These are phyloP conservation scores for Ariolimax columbianus DNA, from an alignment of 2,888 invertebrate genomes.

Conservation along the genomic window DNA sequence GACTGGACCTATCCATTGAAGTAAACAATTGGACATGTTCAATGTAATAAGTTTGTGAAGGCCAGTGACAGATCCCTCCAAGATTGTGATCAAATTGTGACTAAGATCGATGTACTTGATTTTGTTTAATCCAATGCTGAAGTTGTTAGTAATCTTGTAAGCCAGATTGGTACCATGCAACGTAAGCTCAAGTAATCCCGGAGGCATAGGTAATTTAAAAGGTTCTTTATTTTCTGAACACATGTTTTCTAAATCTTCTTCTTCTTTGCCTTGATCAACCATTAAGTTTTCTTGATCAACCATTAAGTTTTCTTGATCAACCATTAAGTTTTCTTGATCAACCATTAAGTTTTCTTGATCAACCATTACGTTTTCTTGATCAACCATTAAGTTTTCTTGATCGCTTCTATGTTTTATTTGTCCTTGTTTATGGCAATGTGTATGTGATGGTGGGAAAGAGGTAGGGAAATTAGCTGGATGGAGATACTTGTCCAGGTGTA, in stretches of 20 bases:
- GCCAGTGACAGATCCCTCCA: constrained; percentile 41
- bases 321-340: no score
- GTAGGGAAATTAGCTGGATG: constrained; percentile 1
- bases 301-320: no score
- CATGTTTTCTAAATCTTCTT: not conserved
- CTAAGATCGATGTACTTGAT: constrained; percentile 38
- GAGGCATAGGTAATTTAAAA: constrained; percentile 39
- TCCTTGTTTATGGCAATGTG: not conserved
- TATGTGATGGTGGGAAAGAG: not conserved
- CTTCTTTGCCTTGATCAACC: no score
- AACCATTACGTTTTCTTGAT: not conserved
- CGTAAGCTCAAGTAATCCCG: constrained; percentile 21
- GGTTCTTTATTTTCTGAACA: not conserved
- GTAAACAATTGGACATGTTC: constrained; percentile 30
- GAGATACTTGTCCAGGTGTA: constrained; percentile 33
- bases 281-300: no score
- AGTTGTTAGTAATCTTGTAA: constrained; percentile 46
- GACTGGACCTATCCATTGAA: constrained; percentile 1
- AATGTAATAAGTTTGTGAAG: constrained; percentile 37
- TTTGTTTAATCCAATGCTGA: constrained; percentile 30
- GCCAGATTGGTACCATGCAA: constrained; percentile 36
- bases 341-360: no score
- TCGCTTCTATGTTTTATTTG: no score
- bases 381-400: no score
- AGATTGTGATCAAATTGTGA: constrained; percentile 30